Conservation (phyloP, 2,113 vertebrate genomes). For the Phalacrocorax carbo region DNA sequence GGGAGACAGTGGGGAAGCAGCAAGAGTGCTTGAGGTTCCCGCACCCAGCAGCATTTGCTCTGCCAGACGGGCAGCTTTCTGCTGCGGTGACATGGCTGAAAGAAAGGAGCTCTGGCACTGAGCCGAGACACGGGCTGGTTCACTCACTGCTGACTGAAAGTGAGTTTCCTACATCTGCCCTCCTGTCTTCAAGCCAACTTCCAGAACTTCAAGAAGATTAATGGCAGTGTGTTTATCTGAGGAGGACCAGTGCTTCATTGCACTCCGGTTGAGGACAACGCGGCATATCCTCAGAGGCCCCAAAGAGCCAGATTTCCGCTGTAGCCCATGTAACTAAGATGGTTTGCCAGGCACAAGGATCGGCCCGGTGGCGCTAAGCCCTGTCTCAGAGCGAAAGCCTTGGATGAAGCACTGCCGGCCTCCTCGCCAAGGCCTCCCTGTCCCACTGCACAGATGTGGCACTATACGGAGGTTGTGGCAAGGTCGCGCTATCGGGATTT, state of each 20-base stretch:
- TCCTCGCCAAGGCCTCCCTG: neutral
- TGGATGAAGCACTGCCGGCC: neutral
- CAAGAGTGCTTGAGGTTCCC: neutral
- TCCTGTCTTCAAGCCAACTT: neutral
- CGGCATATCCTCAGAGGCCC: fast-evolving
- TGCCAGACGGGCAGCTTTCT: neutral
- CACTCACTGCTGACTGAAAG: neutral
- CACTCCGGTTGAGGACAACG: neutral
- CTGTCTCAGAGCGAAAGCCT: fast-evolving
- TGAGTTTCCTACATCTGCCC: neutral
- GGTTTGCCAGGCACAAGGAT: fast-evolving
- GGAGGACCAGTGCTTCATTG: neutral
- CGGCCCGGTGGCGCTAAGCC: fast-evolving
- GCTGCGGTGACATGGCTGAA: fast-evolving
- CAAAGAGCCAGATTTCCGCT: neutral
- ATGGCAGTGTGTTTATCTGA: neutral
- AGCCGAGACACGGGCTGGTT: neutral
- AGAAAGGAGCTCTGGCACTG: neutral
- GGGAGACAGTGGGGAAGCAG: fast-evolving
- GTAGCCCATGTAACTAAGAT: fast-evolving
- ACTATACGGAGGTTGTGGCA: fast-evolving
- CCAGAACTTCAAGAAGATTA: neutral
- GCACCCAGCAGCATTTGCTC: fast-evolving
- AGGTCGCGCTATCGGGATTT: neutral
- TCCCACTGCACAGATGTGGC: neutral